These are phyloP conservation scores for Bradynema listronoti DNA, from an alignment of 1,140 invertebrate species.

Conservation along the genomic window DNA sequence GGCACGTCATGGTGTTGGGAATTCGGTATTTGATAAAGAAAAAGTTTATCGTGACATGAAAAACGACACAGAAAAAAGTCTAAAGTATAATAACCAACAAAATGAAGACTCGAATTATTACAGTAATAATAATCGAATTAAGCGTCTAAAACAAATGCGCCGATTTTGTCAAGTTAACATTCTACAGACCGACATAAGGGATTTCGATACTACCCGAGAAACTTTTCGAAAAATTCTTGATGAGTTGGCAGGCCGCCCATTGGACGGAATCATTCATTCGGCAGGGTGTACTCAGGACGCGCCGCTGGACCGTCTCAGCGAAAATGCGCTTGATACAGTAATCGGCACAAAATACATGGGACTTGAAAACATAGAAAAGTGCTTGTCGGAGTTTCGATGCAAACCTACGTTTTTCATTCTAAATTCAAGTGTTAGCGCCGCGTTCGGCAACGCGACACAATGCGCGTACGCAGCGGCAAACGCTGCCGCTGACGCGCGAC, in stretches of 20 bases:
- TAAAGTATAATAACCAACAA: too few relatives aligned
- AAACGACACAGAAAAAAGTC: too few relatives aligned
- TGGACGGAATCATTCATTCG: constrained; percentile 19
- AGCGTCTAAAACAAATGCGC: background rate
- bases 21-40: too few relatives aligned
- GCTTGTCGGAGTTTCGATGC: constrained; percentile 2
- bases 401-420: constrained; percentile 23
- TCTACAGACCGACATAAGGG: constrained; percentile 5
- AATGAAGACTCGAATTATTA: too few relatives aligned
- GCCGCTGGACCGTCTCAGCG: constrained; percentile 15
- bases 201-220: constrained; percentile 7
- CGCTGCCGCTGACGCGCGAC: constrained; percentile 4
- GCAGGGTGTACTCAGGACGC: constrained; percentile 21
- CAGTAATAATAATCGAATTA: too few relatives aligned
- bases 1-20: background rate
- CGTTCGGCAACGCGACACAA: constrained; percentile 29
- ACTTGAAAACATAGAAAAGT: constrained; percentile 15
- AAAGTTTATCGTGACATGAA: background rate
- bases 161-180: constrained; percentile 11
- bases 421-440: constrained; percentile 29
- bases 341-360: constrained; percentile 28
- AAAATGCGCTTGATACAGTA: constrained; percentile 26
- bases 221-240: background rate
- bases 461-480: constrained; percentile 30
- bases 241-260: constrained; percentile 4